Evolutionary conservation across 1,140 invertebrate genomes (phyloP).

Genomic region (Spodoptera frugiperda): DNA sequence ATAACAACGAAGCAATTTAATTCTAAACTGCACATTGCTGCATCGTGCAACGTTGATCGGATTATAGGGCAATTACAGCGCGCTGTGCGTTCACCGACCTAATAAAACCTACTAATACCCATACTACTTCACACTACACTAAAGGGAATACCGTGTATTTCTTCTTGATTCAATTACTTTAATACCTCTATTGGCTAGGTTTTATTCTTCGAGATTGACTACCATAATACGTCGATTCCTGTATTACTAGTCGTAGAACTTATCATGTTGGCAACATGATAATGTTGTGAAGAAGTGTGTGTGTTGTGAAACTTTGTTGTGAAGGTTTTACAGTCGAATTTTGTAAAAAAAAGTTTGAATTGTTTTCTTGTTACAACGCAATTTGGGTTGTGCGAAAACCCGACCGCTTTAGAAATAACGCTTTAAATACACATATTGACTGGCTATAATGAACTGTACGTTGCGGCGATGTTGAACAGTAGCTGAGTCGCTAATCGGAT

Average conservation of each 20-base stretch:
- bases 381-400: constrained; percentile 28
- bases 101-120: too few species aligned
- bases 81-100: too few species aligned
- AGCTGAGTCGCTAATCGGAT: constrained; percentile 34
- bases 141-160: too few species aligned
- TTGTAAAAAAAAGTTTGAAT: constrained; percentile 1
- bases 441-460: constrained; percentile 15
- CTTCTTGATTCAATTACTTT: background rate
- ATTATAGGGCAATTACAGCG: too few species aligned
- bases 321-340: constrained; percentile 16
- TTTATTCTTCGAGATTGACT: constrained; percentile 3
- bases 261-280: constrained; percentile 15
- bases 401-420: constrained; percentile 33
- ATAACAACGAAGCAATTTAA: too few species aligned
- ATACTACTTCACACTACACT: too few species aligned
- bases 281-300: background rate
- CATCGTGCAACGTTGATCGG: too few species aligned
- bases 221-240: background rate
- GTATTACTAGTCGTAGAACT: background rate
- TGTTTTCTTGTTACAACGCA: constrained; percentile 17
- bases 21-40: too few species aligned
- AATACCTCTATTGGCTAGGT: too few species aligned
- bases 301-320: constrained; percentile 2
- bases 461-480: constrained; percentile 6
- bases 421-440: constrained; percentile 38